These are phyloP conservation scores for Manis crassicaudata DNA, from an alignment of 2,797 vertebrate genomes.

Conservation along the genomic window DNA sequence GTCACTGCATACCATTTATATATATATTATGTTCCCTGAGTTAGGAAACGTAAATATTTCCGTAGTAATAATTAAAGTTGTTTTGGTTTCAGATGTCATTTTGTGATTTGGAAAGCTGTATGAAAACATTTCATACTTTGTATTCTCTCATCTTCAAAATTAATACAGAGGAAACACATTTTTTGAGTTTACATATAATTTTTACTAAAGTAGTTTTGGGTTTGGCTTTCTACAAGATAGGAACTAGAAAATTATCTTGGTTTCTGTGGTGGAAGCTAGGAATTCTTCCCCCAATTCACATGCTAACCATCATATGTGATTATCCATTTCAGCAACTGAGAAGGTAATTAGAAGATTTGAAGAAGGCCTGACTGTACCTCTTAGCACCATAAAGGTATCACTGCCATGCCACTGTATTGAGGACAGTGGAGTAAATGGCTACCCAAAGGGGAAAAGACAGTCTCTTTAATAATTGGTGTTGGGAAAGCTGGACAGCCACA, in stretches of 20 bases:
- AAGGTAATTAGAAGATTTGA: constrained; percentile 80
- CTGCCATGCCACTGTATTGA: neutral
- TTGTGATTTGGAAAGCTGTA: constrained; percentile 29
- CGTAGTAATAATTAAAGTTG: neutral
- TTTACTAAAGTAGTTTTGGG: constrained; percentile 58
- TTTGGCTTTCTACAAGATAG: constrained; percentile 63
- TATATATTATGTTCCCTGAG: neutral
- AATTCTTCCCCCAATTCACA: constrained; percentile 72
- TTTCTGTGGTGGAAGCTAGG: constrained; percentile 77
- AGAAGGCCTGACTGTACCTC: constrained; percentile 64
- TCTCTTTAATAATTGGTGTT: too few relatives aligned
- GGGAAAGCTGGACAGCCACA: too few relatives aligned
- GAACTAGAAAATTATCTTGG: constrained; percentile 60
- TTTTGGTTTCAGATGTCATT: constrained; percentile 23
- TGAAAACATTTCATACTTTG: constrained; percentile 34
- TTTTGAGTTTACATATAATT: constrained; percentile 52
- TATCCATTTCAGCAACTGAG: constrained; percentile 81
- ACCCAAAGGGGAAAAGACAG: neutral
- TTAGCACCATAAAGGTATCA: constrained; percentile 59
- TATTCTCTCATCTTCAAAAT: constrained; percentile 50
- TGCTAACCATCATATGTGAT: constrained; percentile 77
- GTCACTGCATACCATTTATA: neutral
- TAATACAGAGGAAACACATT: constrained; percentile 31
- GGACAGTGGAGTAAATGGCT: neutral
- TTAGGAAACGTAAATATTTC: constrained; percentile 43